These are phyloP conservation scores for Caenorhabditis virilis DNA, from an alignment of 2,888 invertebrate genomes.

Conservation along the genomic window DNA sequence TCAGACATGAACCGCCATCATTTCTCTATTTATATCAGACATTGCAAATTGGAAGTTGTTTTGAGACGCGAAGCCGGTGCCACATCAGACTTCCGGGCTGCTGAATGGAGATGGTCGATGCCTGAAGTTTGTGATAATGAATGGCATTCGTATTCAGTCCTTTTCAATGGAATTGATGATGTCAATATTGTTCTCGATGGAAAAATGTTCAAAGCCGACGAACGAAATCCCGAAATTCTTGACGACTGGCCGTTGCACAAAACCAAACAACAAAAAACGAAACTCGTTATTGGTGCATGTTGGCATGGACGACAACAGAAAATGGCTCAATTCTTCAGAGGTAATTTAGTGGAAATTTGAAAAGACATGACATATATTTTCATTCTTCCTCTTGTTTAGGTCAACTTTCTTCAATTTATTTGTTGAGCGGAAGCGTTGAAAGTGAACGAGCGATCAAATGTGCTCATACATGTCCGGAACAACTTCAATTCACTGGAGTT, in stretches of 20 bases:
- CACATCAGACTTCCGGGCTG: constrained; percentile 77
- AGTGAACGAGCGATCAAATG: constrained; percentile 79
- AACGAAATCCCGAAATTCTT: constrained; percentile 91
- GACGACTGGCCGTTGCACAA: constrained; percentile 99
- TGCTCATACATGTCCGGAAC: constrained; percentile 81
- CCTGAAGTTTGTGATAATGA: constrained; percentile 89
- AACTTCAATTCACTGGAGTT: constrained; percentile 75
- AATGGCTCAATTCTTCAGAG: constrained; percentile 86
- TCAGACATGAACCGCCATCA: constrained; percentile 98
- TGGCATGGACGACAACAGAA: constrained; percentile 82
- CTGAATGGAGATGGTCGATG: constrained; percentile 97
- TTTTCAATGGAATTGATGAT: constrained; percentile 84
- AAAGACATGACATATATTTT: not conserved
- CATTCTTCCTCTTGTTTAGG: constrained; percentile 68
- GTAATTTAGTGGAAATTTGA: not conserved
- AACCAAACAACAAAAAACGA: constrained; percentile 84
- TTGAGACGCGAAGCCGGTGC: constrained; percentile 79
- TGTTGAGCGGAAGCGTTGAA: constrained; percentile 79
- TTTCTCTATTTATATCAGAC: constrained; percentile 93
- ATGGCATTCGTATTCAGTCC: constrained; percentile 97
- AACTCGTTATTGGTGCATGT: constrained; percentile 91
- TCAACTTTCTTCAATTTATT: constrained; percentile 85
- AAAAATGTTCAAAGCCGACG: constrained; percentile 70
- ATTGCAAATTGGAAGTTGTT: constrained; percentile 91
- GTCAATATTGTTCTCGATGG: constrained; percentile 63